phyloP scores from a whole-genome alignment of 2,113 vertebrate genomes.

The Actinemys pallida region DNA sequence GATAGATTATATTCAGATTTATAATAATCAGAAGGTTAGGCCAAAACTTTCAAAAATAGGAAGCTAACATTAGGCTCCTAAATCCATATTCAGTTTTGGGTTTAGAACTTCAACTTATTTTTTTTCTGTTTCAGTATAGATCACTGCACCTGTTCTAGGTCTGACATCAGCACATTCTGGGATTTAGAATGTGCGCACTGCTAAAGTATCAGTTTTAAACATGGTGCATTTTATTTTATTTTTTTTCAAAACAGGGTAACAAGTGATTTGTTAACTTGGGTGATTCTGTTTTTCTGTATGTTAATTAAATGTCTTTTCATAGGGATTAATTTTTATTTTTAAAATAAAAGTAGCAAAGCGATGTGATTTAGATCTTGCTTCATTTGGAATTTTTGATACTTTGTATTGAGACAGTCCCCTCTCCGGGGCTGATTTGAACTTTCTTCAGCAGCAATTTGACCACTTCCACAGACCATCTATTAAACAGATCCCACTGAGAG shows the following conservation, averaged over 20 bases:
- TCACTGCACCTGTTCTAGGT: not conserved
- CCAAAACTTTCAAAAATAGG: not conserved
- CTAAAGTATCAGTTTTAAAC: not conserved
- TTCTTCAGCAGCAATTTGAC: not conserved
- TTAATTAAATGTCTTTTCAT: rapidly evolving
- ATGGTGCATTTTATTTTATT: rapidly evolving
- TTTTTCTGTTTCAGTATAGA: rapidly evolving
- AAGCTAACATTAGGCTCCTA: not conserved
- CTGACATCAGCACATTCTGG: rapidly evolving
- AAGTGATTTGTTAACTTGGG: not conserved
- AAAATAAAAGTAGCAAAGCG: not conserved
- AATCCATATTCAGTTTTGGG: not conserved
- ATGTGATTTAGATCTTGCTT: not conserved
- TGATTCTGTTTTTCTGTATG: not conserved
- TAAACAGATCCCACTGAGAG: rapidly evolving
- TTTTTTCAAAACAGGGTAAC: rapidly evolving
- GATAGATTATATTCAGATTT: rapidly evolving
- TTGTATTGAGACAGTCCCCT: not conserved
- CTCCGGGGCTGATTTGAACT: rapidly evolving
- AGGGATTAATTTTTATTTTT: not conserved
- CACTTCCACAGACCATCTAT: not conserved
- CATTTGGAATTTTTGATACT: not conserved
- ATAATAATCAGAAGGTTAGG: not conserved
- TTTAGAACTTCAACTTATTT: not conserved
- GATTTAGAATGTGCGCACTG: not conserved